Conservation (phyloP, 2,113 vertebrate genomes). For the Chelonoidis abingdonii region DNA sequence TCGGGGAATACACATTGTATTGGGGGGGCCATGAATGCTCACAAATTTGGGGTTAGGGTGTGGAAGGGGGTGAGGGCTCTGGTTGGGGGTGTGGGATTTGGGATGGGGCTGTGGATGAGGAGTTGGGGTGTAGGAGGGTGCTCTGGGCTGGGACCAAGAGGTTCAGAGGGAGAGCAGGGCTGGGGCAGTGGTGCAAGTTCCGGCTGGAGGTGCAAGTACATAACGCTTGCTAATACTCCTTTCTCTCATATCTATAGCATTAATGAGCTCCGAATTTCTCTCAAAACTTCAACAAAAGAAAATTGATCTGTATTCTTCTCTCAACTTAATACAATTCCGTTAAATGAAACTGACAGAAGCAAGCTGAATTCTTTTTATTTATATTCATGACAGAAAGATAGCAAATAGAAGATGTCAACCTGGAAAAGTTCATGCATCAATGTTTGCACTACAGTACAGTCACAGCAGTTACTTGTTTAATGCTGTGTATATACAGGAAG, state of each 20-base stretch:
- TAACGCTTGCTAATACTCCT: neutral
- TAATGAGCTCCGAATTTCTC: neutral
- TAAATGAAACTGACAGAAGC: neutral
- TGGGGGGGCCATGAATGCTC: no score
- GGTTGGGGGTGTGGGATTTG: no score
- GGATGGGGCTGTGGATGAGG: no score
- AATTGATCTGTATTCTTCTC: neutral
- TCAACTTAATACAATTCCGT: rapidly evolving
- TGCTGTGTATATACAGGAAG: neutral
- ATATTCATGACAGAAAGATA: neutral
- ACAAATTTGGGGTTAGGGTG: no score
- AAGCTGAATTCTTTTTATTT: neutral
- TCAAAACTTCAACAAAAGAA: neutral
- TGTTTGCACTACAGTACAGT: neutral
- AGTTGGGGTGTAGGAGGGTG: no score
- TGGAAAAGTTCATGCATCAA: neutral
- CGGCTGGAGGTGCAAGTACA: neutral
- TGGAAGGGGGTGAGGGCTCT: no score
- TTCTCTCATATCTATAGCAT: neutral
- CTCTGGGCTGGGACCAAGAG: no score
- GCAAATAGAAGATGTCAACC: neutral
- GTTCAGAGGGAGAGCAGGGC: no score
- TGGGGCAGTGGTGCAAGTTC: no score
- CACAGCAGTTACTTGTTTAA: neutral
- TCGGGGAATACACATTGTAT: no score